Evolutionary conservation across 2,797 vertebrate species (phyloP), one percentile per base, ranked within the genome.

Genomic region (Aphelocoma californica): DNA sequence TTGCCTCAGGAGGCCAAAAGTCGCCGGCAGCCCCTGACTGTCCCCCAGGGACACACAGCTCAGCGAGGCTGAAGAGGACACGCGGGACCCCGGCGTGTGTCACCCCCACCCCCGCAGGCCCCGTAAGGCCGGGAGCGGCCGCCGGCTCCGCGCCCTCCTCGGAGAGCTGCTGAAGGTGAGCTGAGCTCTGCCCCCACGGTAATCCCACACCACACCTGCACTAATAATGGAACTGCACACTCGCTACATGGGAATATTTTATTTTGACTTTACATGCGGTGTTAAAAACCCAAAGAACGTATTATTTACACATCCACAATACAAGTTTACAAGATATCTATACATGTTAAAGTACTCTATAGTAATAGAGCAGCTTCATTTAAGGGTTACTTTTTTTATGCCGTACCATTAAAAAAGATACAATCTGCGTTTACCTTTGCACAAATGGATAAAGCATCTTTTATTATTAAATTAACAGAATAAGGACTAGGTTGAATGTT

Each of bases 231-330:
- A 40, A 45, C 17, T 0, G 20, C 53, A 54, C 89, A 7, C 50
- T 12, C 1, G 1, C 16, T 97, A 97, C 95, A 97, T 96, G 96
- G 97, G 97, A 98, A 98, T 99, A 98, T 98, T 99, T 99, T 99
- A 99, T 99, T 99, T 99, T 98, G 98, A 99, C 98, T 99, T 99
- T 99, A 99, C 99, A 99, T 99, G 99, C 99, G 96, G 98, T 99
- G 99, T 99, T 99, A 99, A 99, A 99, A 99, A 99, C 98, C 99
- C 98, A 98, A 98, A 99, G 98, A 98, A 98, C 97, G 97, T 98
- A 99, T 98, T 99, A 99, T 99, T 99, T 99, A 99, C 99, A 99
- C 98, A 98, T 99, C 99, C 99, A 99, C 99, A 99, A 99, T 99
- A 99, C 99, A 99, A 98, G 98, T 99, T 99, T 99, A 99, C 98